Evolutionary conservation across 1,140 invertebrate species (phyloP), one percentile per base, ranked within the genome.

Genomic region (Saccostrea cuccullata): DNA sequence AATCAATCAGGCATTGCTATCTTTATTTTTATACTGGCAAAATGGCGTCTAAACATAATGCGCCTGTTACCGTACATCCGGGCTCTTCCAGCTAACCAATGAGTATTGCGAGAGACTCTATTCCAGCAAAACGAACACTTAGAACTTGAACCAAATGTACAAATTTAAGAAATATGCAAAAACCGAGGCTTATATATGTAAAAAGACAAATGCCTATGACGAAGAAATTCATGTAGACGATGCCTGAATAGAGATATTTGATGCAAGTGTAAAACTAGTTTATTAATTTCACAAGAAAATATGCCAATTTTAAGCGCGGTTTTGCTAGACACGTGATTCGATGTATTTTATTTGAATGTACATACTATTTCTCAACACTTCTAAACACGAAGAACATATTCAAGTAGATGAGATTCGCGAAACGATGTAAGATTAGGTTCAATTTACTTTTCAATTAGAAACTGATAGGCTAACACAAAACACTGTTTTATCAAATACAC

Each of bases 41-140:
- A 84, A 84, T 84, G 82, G 82, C 82, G 82, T 84, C 82, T 84
- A 56, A 23, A 55, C n/a, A 55, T 55, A 30, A 55, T 84, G 82
- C 47, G 82, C 82, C 73, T 84, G 82, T 84, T 84, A 84, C 82
- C 47, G 40, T 56, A 84, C 82, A 84, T 84, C 82, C 82, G 82
- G 82, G 82, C 82, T 55, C 47, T 84, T 55, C 12, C 3, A 23
- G 26, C 70, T 30, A 26, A 11, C 70, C 70, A 77, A 77, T 77
- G 70, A 77, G 23, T 77, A 30, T 77, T 77, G 70, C 70, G 70
- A 77, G 60, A 67, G 70, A 77, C 70, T 77, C 26, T 13, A 36
- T 5, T 77, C 13, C 26, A 30, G 70, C 26, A 30, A 26, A 26
- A 36, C 9, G 70, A 77, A 77, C 23, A 17, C 26, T 77, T 77